Evolutionary conservation across 2,797 vertebrate genomes (phyloP), one percentile per base, ranked within the genome.

Genomic region (Sebastes minor): DNA sequence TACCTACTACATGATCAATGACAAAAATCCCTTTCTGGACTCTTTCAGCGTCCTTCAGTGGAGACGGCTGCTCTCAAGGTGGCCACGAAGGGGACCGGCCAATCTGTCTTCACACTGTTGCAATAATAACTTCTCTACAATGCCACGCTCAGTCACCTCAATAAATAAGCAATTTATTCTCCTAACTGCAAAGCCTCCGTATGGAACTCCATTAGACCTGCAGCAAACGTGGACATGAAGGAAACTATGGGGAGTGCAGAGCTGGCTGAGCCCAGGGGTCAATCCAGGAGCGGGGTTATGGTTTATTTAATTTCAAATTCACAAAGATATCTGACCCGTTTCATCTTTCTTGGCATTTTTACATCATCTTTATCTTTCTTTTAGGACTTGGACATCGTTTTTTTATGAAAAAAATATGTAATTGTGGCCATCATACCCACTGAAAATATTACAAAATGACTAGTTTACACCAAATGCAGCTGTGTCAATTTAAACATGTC

Each of bases 161-260:
- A 91, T 85, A 91, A 92, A 91, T 86, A 88, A 90, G 82, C 89
- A 89, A 90, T 93, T 89, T 91, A 88, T 85, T 80, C 84, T 71
- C 73, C 72, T 38, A 78, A 85, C 85, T 80, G 77, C 73, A 76
- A 81, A 33, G 69, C 70, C 76, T 73, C 78, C 49, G 68, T 32
- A 69, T 77, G 74, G 74, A 87, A 85, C 86, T 78, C 76, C 52
- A 81, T 74, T 75, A 76, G 61, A 86, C 89, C 82, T 38, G 81
- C 83, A 81, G 84, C 76, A 69, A 83, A 86, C 81, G 75, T 8
- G 46, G 74, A 76, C 74, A 28, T 46, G 27, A 80, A 69, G 80
- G 67, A 74, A 76, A 69, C 9, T 14, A 25, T 16, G 64, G 8
- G 74, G 32, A 38, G 74, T 20, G 59, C 35, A 72, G 63, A 69